Evolutionary conservation across 2,888 invertebrate genomes (phyloP), one percentile per base, ranked within the genome.

Genomic region (Cheilosia soror): DNA sequence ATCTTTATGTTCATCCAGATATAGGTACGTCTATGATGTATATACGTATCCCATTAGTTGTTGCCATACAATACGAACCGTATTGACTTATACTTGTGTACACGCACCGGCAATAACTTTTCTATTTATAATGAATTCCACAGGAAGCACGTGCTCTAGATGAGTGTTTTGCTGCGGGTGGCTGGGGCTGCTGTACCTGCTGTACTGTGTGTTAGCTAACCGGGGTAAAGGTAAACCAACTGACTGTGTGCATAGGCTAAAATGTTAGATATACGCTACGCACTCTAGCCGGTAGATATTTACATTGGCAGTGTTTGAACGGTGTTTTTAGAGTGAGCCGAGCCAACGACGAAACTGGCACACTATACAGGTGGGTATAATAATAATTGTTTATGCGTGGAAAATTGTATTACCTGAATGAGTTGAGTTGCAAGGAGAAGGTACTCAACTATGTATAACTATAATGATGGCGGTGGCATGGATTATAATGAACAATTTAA

Each of bases 31-130:
- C 49, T 5, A 25, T 9, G 25, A n/a, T 13, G 29, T 37, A n/a
- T 51, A n/a, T n/a, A 7, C 33, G 20, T 20, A 20, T 4, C 2
- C 11, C 51, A 11, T 68, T 33, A 62, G 69, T 47, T 40, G 65
- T 72, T 60, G 65, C 33, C 51, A 37, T 53, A 40, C 29, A 37
- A 57, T 42, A 7, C 47, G 47, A 31, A 15, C 53, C 13, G 11
- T 58, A 73, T 79, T 79, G 51, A 73, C 73, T 79, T 73, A 69
- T 51, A 79, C 73, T 65, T 65, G 75, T 62, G 78, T 68, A 78
- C 73, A 83, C 78, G 78, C 68, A 68, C 53, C 49, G 40, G 83
- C 83, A 79, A 84, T 84, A 84, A 84, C 83, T 84, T 84, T 79
- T 69, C 69, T 79, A 75, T 84, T 79, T 75, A 84, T 75, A 84